These are phyloP conservation scores for Hyalella azteca DNA, from an alignment of 2,888 invertebrate genomes.

Conservation along the genomic window DNA sequence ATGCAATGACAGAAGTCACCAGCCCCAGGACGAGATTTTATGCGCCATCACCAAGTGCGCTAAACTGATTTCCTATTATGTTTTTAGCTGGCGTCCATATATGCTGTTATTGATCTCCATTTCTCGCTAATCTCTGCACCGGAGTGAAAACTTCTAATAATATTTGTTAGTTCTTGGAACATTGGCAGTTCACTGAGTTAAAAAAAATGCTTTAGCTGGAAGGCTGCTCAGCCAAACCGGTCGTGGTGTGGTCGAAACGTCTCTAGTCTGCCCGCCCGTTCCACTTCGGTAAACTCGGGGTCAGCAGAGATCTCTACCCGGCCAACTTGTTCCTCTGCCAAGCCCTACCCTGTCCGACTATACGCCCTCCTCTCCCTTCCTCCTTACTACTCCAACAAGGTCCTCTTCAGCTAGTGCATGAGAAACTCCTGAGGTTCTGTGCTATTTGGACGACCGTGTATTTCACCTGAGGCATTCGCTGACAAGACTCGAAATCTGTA, in stretches of 20 bases:
- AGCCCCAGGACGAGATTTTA: neutral
- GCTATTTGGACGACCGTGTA: no score
- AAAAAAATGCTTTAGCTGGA: neutral
- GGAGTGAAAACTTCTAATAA: constrained; percentile 12
- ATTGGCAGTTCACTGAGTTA: neutral
- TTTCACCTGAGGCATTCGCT: no score
- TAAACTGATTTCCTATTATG: neutral
- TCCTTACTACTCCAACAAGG: neutral
- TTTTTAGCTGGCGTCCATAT: constrained; percentile 1
- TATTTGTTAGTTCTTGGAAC: constrained; percentile 30
- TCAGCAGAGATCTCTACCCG: constrained; percentile 28
- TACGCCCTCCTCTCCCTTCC: no score
- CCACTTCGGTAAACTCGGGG: constrained; percentile 35
- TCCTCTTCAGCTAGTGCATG: neutral
- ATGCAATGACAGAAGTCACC: neutral
- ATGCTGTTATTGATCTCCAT: neutral
- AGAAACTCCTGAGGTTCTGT: neutral
- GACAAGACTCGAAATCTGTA: no score
- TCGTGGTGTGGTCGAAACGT: constrained; percentile 33
- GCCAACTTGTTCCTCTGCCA: constrained; percentile 13
- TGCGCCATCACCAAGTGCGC: neutral
- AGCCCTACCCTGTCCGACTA: neutral
- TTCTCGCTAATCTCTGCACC: neutral
- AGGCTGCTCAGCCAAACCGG: constrained; percentile 28
- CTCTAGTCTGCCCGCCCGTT: constrained; percentile 23